Conservation (phyloP, 2,113 vertebrate genomes). For the Bos javanicus region DNA sequence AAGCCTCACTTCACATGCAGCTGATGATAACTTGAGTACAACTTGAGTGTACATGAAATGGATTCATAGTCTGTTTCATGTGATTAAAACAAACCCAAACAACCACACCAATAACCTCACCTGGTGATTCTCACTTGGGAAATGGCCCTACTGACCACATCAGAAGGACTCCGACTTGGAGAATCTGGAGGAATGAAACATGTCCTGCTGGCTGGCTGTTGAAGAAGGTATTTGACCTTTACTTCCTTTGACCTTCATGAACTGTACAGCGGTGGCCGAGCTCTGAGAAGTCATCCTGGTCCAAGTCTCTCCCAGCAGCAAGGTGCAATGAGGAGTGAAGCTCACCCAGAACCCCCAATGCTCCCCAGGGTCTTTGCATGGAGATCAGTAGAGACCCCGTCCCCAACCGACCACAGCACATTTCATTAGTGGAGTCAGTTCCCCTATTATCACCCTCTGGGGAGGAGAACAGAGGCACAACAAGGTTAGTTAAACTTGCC, state of each 20-base stretch:
- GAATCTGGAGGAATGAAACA: background rate
- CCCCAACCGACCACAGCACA: background rate
- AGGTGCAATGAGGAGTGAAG: background rate
- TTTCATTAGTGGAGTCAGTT: background rate
- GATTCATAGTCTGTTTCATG: background rate
- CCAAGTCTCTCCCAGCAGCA: background rate
- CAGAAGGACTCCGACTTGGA: background rate
- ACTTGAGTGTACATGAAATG: background rate
- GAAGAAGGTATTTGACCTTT: background rate
- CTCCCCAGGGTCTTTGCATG: background rate
- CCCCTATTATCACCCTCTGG: background rate
- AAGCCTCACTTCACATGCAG: background rate
- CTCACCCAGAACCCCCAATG: accelerated
- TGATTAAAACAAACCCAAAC: background rate
- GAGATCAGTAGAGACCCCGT: background rate
- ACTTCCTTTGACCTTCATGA: accelerated
- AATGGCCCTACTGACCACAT: background rate
- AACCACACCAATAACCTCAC: background rate
- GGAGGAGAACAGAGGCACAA: background rate
- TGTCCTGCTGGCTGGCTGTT: background rate
- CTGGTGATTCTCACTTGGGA: background rate
- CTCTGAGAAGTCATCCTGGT: background rate
- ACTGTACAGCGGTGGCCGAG: accelerated
- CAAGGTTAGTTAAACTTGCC: background rate
- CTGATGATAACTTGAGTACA: background rate